These are phyloP conservation scores for Priapulus caudatus DNA, from an alignment of 2,888 invertebrate species.

Conservation along the genomic window DNA sequence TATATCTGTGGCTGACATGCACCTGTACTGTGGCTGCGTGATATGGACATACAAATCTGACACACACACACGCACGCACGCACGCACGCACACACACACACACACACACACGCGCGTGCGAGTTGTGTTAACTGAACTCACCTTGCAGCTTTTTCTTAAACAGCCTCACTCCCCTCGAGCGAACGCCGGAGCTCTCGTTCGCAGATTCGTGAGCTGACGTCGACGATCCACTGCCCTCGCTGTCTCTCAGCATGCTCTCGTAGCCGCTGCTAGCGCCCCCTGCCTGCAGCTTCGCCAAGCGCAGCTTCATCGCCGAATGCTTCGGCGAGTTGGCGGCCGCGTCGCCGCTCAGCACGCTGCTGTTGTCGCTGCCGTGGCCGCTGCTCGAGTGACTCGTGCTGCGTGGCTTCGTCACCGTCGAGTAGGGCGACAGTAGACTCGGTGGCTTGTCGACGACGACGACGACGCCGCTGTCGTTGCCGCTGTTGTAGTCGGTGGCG, in stretches of 20 bases:
- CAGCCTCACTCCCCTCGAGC: slow-evolving; percentile 29
- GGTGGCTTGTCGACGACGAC: too few relatives aligned
- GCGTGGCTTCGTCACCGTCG: slow-evolving; percentile 37
- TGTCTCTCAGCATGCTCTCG: slow-evolving; percentile 73
- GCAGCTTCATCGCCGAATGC: slow-evolving; percentile 18
- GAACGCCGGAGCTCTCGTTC: slow-evolving; percentile 30
- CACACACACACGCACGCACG: too few relatives aligned
- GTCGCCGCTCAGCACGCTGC: slow-evolving; percentile 22
- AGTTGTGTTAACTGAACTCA: too few relatives aligned
- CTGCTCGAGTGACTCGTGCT: slow-evolving; percentile 38
- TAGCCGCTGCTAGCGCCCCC: slow-evolving; percentile 66
- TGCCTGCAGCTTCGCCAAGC: slow-evolving; percentile 15
- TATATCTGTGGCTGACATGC: too few relatives aligned
- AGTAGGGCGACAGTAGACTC: slow-evolving; percentile 37
- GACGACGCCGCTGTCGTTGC: slow-evolving; percentile 37
- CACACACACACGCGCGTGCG: too few relatives aligned
- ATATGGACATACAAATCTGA: too few relatives aligned
- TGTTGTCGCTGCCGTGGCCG: slow-evolving; percentile 38
- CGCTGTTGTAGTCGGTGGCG: slow-evolving; percentile 38
- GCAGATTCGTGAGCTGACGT: slow-evolving; percentile 46
- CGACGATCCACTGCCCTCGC: slow-evolving; percentile 72
- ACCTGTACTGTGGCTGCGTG: too few relatives aligned
- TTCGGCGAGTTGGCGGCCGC: slow-evolving; percentile 19
- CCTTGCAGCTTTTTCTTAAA: slow-evolving; percentile 20
- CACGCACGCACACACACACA: too few relatives aligned